phyloP scores from a whole-genome alignment of 37 sponge, comb jelly and placozoan species.

The Agelas oroides region DNA sequence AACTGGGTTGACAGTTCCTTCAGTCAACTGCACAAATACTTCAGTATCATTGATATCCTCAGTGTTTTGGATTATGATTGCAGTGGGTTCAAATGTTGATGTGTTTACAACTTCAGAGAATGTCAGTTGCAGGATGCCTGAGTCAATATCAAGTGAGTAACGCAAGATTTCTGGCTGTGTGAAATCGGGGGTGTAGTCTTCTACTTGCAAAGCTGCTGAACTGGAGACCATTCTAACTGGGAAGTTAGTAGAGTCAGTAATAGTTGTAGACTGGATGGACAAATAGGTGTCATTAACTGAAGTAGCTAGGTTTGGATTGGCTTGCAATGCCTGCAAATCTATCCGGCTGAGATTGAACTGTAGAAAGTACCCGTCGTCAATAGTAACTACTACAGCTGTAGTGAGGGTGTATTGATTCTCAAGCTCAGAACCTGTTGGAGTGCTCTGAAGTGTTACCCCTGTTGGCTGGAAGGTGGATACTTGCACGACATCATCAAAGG shows the following conservation, averaged over 20 bases:
- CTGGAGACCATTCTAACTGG: conserved; percentile 20
- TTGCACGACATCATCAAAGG: conserved; percentile 81
- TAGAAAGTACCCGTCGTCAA: conserved; percentile 59
- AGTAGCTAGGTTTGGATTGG: conserved; percentile 66
- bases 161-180: conserved; percentile 55
- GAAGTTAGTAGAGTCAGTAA: conserved; percentile 30
- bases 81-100: conserved; percentile 63
- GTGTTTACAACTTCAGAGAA: conserved; percentile 85
- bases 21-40: conserved; percentile 16
- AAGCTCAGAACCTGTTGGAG: conserved; percentile 16
- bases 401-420: conserved; percentile 47
- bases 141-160: conserved; percentile 77
- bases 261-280: conserved; percentile 23
- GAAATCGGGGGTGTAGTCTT: conserved; percentile 57
- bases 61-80: conserved; percentile 68
- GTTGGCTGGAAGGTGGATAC: conserved; percentile 46
- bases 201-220: conserved; percentile 57
- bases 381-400: background rate
- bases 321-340: conserved; percentile 61
- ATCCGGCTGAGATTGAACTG: conserved; percentile 53
- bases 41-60: conserved; percentile 11
- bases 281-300: conserved; percentile 64
- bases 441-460: conserved; percentile 67
- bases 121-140: conserved; percentile 65
- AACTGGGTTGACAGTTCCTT: conserved; percentile 25